Percentiles rank a stretch among this genome's conserved stretches.
Evolutionary conservation across 1,140 invertebrate genomes (phyloP).

Genomic region (Zaprionus ghesquierei): DNA sequence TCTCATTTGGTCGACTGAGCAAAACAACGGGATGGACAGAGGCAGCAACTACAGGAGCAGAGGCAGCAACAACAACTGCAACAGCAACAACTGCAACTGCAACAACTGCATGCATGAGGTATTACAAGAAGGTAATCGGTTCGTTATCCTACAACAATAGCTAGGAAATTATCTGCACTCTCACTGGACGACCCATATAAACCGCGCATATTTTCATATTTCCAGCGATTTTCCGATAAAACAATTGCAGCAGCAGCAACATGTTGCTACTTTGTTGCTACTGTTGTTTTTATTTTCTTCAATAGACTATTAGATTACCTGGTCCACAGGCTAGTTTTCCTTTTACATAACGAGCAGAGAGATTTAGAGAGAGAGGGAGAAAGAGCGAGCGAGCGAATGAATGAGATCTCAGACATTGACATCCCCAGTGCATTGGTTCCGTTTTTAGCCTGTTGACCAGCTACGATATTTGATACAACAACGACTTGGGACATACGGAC

Average conservation of each 20-base stretch:
- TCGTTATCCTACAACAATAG: conserved; percentile 78
- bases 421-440: conserved; percentile 22
- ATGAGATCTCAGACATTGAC: conserved; percentile 32
- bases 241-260: conserved; percentile 10
- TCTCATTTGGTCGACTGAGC: conserved; percentile 28
- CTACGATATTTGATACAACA: neutral
- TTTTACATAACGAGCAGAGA: conserved; percentile 18
- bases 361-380: neutral
- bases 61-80: neutral
- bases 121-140: conserved; percentile 61
- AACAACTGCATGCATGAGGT: conserved; percentile 34
- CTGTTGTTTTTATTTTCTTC: neutral
- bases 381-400: neutral
- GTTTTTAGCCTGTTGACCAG: conserved; percentile 11
- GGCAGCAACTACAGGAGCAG: conserved; percentile 19
- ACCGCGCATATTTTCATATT: conserved; percentile 8
- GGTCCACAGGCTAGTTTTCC: neutral
- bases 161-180: conserved; percentile 58
- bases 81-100: conserved; percentile 5
- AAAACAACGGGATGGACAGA: conserved; percentile 13
- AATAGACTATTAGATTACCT: neutral
- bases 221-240: conserved; percentile 33
- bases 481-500: neutral
- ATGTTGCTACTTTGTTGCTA: neutral
- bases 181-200: conserved; percentile 53